Evolutionary conservation across 2,888 invertebrate genomes (phyloP).

Genomic region (Agrochola lota): DNA sequence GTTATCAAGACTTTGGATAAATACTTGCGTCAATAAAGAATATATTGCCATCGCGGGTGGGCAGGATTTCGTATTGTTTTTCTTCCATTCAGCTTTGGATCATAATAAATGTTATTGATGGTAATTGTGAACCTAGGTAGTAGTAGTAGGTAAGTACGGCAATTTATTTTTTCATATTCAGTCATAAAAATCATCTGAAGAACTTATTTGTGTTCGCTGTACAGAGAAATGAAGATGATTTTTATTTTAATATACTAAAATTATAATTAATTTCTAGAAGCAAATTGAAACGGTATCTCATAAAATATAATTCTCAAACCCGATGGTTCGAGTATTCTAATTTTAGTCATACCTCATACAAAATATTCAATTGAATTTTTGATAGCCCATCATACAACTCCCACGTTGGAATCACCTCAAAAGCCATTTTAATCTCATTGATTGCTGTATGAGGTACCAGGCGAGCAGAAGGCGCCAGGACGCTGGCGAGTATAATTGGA

Average conservation of each 20-base stretch:
- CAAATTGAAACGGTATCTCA: conserved; percentile 4
- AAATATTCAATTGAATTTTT: conserved; percentile 23
- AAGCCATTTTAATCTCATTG: conserved; percentile 28
- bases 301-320: conserved; percentile 1
- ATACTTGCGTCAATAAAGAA: conserved; percentile 57
- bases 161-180: background rate
- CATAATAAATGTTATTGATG: background rate
- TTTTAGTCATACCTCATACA: conserved; percentile 16
- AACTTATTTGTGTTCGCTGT: no score
- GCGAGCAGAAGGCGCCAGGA: conserved; percentile 37
- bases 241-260: background rate
- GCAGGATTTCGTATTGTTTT: conserved; percentile 32
- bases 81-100: background rate
- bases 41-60: conserved; percentile 35
- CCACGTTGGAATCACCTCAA: conserved; percentile 22
- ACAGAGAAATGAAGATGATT: background rate
- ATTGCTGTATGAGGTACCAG: conserved; percentile 32
- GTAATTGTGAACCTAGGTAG: background rate
- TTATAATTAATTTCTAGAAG: background rate
- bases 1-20: conserved; percentile 45
- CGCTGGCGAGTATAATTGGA: conserved; percentile 50
- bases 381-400: conserved; percentile 13
- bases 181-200: no score
- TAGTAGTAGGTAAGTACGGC: background rate
- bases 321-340: conserved; percentile 8